Evolutionary conservation across 2,888 invertebrate genomes (phyloP).

Genomic region (Volucella bombylans): DNA sequence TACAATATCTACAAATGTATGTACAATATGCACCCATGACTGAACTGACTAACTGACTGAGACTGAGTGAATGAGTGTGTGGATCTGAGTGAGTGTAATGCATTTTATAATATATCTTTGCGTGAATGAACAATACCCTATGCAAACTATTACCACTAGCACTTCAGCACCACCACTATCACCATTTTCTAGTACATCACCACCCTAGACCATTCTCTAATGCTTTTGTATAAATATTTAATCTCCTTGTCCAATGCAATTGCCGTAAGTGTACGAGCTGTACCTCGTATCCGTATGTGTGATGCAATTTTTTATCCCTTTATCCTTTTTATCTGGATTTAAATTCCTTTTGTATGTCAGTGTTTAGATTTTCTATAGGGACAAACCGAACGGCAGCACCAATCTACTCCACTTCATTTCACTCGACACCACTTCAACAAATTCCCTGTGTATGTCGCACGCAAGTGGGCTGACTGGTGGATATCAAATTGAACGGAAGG

Average conservation of each 20-base stretch:
- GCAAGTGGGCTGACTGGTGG: conserved; percentile 27
- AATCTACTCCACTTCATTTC: neutral
- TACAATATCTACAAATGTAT: conserved; percentile 35
- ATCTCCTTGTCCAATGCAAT: conserved; percentile 63
- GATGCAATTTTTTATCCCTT: conserved; percentile 55
- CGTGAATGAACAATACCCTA: conserved; percentile 39
- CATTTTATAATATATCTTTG: conserved; percentile 33
- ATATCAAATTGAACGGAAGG: neutral
- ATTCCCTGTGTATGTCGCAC: conserved; percentile 28
- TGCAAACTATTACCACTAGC: conserved; percentile 10
- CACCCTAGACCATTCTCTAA: conserved; percentile 7
- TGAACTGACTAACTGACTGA: neutral
- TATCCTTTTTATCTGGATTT: conserved; percentile 57
- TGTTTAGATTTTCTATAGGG: conserved; percentile 35
- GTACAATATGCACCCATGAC: conserved; percentile 1
- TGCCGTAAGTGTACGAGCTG: conserved; percentile 42
- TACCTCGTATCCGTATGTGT: conserved; percentile 21
- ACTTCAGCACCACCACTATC: conserved; percentile 37
- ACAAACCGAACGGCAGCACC: conserved; percentile 28
- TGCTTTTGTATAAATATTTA: conserved; percentile 64
- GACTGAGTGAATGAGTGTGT: conserved; percentile 25
- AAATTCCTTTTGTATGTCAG: conserved; percentile 54
- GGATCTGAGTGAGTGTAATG: conserved; percentile 33
- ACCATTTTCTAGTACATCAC: neutral
- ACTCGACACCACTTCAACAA: conserved; percentile 10